phyloP scores from a whole-genome alignment of 64 coral and sea anemone genomes.

The Actinia tenebrosa region DNA sequence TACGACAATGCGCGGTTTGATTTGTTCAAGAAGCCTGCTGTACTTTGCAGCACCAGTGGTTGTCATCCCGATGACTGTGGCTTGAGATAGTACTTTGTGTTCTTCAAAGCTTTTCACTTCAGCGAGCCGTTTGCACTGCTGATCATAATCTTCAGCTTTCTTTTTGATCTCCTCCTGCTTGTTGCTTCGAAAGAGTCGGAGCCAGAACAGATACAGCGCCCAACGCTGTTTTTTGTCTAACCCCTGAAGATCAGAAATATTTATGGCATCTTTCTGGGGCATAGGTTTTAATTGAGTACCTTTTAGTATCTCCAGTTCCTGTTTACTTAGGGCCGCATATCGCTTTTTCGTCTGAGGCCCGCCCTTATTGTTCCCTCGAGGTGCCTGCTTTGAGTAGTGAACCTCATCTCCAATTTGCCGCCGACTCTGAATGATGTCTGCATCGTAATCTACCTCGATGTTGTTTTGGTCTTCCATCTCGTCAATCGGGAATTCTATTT shows the following conservation, averaged over 20 bases:
- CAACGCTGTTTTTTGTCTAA: conserved; percentile 18
- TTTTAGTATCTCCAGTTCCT: conserved; percentile 25
- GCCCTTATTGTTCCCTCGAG: background rate
- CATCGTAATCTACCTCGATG: conserved; percentile 62
- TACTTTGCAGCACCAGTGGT: conserved; percentile 63
- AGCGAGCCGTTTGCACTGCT: conserved; percentile 34
- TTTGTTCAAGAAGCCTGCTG: conserved; percentile 45
- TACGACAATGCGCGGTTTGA: conserved; percentile 63
- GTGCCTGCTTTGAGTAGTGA: conserved; percentile 10
- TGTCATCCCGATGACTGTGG: conserved; percentile 53
- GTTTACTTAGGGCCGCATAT: background rate
- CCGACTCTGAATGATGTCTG: conserved; percentile 62
- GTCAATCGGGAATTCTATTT: background rate
- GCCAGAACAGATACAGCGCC: conserved; percentile 65
- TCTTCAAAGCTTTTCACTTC: conserved; percentile 53
- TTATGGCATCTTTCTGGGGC: background rate
- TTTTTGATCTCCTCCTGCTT: conserved; percentile 1
- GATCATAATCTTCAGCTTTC: conserved; percentile 36
- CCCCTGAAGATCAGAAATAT: conserved; percentile 36
- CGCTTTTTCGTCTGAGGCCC: background rate
- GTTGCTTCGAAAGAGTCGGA: conserved; percentile 42
- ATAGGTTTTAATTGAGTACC: conserved; percentile 18
- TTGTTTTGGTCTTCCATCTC: background rate
- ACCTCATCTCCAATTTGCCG: conserved; percentile 62
- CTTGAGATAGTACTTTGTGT: conserved; percentile 34